Evolutionary conservation across 2,888 invertebrate species (phyloP).

Genomic region (Melanotus villosus): DNA sequence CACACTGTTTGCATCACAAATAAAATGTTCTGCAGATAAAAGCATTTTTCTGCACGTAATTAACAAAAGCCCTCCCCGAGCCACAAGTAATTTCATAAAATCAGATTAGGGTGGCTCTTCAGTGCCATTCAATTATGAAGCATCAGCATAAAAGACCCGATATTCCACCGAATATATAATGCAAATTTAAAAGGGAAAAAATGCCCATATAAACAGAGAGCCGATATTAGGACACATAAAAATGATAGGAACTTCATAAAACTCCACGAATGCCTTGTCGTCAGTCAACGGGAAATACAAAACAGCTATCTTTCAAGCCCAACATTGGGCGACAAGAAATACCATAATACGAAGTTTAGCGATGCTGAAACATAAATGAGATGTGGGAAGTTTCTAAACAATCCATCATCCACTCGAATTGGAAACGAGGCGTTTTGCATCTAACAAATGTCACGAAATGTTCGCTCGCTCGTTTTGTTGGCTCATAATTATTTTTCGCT

Average conservation of each 20-base stretch:
- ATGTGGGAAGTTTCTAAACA: conserved; percentile 25
- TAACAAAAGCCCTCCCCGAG: neutral
- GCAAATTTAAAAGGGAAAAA: neutral
- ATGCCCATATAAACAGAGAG: neutral
- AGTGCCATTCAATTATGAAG: neutral
- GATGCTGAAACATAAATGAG: conserved; percentile 29
- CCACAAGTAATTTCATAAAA: neutral
- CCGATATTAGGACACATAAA: conserved; percentile 6
- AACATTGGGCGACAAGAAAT: conserved; percentile 7
- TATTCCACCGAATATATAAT: neutral
- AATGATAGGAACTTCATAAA: conserved; percentile 23
- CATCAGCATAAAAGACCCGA: neutral
- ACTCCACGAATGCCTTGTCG: neutral
- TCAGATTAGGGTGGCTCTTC: neutral
- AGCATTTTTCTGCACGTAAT: too few species aligned
- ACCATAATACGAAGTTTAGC: conserved; percentile 15
- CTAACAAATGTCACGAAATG: conserved; percentile 17
- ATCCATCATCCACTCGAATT: conserved; percentile 19
- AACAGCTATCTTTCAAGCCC: conserved; percentile 15
- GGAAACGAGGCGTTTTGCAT: conserved; percentile 19
- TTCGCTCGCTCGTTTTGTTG: conserved; percentile 1
- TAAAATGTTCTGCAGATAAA: too few species aligned
- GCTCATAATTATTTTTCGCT: conserved; percentile 10
- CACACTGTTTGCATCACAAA: too few species aligned
- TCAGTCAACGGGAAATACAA: conserved; percentile 22